phyloP scores from a whole-genome alignment of 2,888 invertebrate species.

The Caenorhabditis plicata region DNA sequence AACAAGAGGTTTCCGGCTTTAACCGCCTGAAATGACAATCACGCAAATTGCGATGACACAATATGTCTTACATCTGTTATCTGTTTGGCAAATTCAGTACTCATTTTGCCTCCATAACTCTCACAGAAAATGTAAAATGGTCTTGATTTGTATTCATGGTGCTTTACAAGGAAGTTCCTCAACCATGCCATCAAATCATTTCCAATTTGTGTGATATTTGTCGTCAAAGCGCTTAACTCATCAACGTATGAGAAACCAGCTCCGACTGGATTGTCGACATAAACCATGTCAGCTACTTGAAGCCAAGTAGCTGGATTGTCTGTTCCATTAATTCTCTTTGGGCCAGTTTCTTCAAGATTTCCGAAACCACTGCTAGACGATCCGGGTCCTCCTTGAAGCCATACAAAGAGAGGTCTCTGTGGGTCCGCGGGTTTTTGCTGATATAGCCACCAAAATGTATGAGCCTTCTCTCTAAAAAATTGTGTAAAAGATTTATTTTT shows the following conservation, averaged over 20 bases:
- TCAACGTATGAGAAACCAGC: slow-evolving; percentile 78
- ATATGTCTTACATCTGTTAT: slow-evolving; percentile 67
- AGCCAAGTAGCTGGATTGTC: slow-evolving; percentile 79
- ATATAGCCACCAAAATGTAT: slow-evolving; percentile 74
- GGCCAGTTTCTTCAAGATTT: slow-evolving; percentile 84
- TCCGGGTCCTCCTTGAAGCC: slow-evolving; percentile 84
- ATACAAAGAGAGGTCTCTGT: slow-evolving; percentile 77
- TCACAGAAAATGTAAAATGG: slow-evolving; percentile 85
- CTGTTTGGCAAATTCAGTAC: slow-evolving; percentile 77
- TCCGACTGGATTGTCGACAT: slow-evolving; percentile 88
- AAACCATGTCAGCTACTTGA: slow-evolving; percentile 79
- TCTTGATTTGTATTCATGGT: slow-evolving; percentile 76
- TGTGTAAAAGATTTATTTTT: not conserved
- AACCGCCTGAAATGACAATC: slow-evolving; percentile 75
- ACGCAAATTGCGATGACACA: not conserved
- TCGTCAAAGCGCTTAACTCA: slow-evolving; percentile 57
- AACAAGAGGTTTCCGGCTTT: slow-evolving; percentile 68
- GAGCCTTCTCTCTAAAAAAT: slow-evolving; percentile 31
- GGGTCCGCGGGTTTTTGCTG: slow-evolving; percentile 67
- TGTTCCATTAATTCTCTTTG: slow-evolving; percentile 74
- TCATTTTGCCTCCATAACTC: slow-evolving; percentile 92
- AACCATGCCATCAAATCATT: slow-evolving; percentile 78
- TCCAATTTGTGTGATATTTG: slow-evolving; percentile 71
- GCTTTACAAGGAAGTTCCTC: slow-evolving; percentile 73
- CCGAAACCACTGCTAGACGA: slow-evolving; percentile 80